A percentile compares a stretch with the other conserved stretches of the same genome.
Evolutionary conservation across 2,888 invertebrate species (phyloP).

Genomic region (Platycheirus rosarum): DNA sequence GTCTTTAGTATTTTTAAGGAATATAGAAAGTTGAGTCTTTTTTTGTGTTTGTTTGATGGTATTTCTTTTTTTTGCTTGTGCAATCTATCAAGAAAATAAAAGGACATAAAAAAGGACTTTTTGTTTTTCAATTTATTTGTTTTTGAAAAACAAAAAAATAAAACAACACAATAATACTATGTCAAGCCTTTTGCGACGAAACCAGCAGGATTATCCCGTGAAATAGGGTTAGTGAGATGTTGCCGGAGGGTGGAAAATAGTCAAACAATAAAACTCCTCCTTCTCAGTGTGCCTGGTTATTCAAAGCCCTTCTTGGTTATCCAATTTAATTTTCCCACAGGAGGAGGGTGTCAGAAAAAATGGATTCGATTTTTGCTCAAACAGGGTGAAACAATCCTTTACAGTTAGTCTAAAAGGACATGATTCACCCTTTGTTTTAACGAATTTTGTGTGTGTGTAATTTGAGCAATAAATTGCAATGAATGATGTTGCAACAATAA

Average conservation of each 20-base stretch:
- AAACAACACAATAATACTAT: slow-evolving; percentile 18
- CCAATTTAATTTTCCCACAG: slow-evolving; percentile 67
- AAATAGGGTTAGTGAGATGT: background rate
- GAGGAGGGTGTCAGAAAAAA: slow-evolving; percentile 3
- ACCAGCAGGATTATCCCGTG: slow-evolving; percentile 39
- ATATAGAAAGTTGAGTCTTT: background rate
- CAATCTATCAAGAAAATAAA: slow-evolving; percentile 63
- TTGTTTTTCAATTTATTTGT: slow-evolving; percentile 71
- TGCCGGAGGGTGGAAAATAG: slow-evolving; percentile 18
- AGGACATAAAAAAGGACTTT: slow-evolving; percentile 49
- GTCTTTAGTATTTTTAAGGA: background rate
- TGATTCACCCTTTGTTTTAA: slow-evolving; percentile 31
- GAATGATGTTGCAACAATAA: slow-evolving; percentile 58
- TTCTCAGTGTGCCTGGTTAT: slow-evolving; percentile 49
- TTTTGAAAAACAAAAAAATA: slow-evolving; percentile 2
- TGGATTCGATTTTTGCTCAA: slow-evolving; percentile 50
- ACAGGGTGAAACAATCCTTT: slow-evolving; percentile 12
- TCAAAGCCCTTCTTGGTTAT: slow-evolving; percentile 49
- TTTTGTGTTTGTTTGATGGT: background rate
- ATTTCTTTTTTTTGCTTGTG: slow-evolving; percentile 22
- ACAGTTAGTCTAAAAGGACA: slow-evolving; percentile 31
- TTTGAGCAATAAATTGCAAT: slow-evolving; percentile 58
- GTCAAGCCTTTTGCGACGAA: slow-evolving; percentile 47
- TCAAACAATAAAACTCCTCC: slow-evolving; percentile 45
- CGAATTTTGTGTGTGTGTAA: slow-evolving; percentile 13